These are phyloP conservation scores for Orycteropus afer DNA, from an alignment of 2,113 vertebrate species.

Conservation along the genomic window DNA sequence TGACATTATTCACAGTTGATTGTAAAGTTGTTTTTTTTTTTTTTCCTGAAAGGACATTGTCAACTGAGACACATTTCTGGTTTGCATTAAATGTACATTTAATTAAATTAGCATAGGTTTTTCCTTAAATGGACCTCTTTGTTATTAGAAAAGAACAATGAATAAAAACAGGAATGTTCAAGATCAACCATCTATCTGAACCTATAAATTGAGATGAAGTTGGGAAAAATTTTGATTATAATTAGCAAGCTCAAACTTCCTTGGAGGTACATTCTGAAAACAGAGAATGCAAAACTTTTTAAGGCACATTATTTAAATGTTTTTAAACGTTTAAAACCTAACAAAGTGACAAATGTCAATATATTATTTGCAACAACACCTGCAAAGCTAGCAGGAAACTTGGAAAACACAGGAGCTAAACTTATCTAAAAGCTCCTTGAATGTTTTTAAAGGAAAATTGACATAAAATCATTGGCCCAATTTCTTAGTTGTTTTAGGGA, in stretches of 20 bases:
- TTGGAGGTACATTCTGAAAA: background rate
- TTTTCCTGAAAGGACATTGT: background rate
- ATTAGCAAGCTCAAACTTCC: background rate
- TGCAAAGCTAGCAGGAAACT: conserved; percentile 7
- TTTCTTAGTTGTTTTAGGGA: background rate
- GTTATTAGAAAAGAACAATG: background rate
- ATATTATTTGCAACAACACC: background rate
- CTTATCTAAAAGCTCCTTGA: conserved; percentile 9
- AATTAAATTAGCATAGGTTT: background rate
- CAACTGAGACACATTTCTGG: background rate
- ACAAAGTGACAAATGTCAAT: background rate
- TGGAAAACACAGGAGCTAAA: background rate
- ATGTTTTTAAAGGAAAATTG: conserved; percentile 1
- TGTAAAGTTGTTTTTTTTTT: conserved; percentile 24
- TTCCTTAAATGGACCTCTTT: background rate
- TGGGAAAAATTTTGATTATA: background rate
- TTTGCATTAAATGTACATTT: background rate
- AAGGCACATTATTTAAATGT: background rate
- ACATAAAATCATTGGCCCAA: background rate
- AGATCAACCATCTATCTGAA: background rate
- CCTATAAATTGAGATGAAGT: background rate
- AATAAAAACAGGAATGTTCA: background rate
- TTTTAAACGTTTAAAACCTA: conserved; percentile 38
- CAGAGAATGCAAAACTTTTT: background rate
- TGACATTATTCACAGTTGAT: background rate